phyloP scores from a whole-genome alignment of 2,888 invertebrate genomes.

The Parochlus steinenii region DNA sequence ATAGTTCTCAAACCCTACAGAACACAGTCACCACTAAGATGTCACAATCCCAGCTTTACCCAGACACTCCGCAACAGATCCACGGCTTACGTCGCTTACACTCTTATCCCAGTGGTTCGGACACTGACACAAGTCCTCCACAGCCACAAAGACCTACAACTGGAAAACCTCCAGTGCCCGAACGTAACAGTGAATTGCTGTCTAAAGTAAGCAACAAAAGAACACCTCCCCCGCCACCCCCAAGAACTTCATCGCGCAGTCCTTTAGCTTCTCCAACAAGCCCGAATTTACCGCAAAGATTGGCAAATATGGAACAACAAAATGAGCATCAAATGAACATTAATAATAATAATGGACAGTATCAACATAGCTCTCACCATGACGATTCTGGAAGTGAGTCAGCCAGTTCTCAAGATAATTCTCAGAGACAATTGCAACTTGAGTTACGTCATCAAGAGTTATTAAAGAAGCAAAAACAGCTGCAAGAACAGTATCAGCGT shows the following conservation, averaged over 20 bases:
- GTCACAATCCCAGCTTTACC: constrained; percentile 27
- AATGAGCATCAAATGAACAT: constrained; percentile 29
- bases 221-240: constrained; percentile 81
- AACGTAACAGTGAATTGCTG: constrained; percentile 60
- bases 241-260: constrained; percentile 77
- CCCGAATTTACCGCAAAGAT: constrained; percentile 44
- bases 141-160: constrained; percentile 44
- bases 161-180: constrained; percentile 65
- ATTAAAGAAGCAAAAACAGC: constrained; percentile 67
- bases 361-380: constrained; percentile 15
- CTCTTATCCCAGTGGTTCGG: constrained; percentile 74
- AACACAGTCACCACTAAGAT: constrained; percentile 31
- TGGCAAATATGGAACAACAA: constrained; percentile 31
- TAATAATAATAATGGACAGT: constrained; percentile 30
- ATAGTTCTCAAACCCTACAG: constrained; percentile 29
- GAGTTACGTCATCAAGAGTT: constrained; percentile 82
- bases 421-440: constrained; percentile 54
- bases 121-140: constrained; percentile 61
- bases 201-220: constrained; percentile 54
- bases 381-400: constrained; percentile 44
- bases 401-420: constrained; percentile 55
- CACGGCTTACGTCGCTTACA: constrained; percentile 53
- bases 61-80: constrained; percentile 17
- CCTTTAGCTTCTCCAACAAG: constrained; percentile 73
- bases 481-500: constrained; percentile 83